Conservation (phyloP, 2,113 vertebrate species). For the Dryoscopus gambensis region DNA sequence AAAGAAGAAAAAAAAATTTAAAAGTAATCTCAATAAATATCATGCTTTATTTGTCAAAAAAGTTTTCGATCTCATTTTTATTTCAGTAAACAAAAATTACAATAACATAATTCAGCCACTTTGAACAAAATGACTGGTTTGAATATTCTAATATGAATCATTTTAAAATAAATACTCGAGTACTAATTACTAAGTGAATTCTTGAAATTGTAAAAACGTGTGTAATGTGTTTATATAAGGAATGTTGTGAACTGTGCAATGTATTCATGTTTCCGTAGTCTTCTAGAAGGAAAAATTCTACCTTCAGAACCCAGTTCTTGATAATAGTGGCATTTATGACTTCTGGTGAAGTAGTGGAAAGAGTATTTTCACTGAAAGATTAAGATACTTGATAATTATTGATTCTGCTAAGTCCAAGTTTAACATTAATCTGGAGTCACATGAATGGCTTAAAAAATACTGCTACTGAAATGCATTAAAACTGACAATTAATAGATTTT, state of each 20-base stretch:
- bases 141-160: neutral
- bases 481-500: neutral
- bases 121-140: neutral
- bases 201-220: neutral
- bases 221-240: neutral
- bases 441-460: neutral
- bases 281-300: neutral
- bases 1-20: neutral
- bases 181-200: neutral
- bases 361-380: neutral
- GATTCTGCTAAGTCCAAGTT: neutral
- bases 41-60: neutral
- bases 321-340: neutral
- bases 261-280: neutral
- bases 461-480: neutral
- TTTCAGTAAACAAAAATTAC: neutral
- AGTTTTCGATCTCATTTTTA: neutral
- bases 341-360: neutral
- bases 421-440: neutral
- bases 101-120: neutral
- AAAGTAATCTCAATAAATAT: neutral
- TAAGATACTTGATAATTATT: neutral
- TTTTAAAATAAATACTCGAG: neutral
- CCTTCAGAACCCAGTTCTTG: neutral
- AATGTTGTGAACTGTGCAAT: neutral